phyloP scores from a whole-genome alignment of 2,888 invertebrate species.

The Eilema sororculum region DNA sequence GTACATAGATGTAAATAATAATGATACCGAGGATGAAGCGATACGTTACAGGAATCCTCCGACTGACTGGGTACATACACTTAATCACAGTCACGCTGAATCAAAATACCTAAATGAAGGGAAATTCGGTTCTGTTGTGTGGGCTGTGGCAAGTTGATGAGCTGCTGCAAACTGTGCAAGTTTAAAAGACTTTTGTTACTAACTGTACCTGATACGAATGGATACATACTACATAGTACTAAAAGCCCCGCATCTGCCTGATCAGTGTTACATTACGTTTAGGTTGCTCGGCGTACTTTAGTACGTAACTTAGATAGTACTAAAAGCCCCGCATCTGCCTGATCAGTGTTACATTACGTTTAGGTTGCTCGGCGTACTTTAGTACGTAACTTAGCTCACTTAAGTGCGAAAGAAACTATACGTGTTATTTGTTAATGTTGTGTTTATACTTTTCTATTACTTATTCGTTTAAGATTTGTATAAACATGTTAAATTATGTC shows the following conservation, averaged over 20 bases:
- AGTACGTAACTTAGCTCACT: not conserved
- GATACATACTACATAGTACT: not conserved
- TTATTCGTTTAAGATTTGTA: conserved; percentile 16
- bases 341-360: not conserved
- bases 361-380: not conserved
- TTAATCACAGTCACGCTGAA: too few species aligned
- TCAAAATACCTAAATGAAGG: too few species aligned
- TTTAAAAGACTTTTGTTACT: not conserved
- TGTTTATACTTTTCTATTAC: not conserved
- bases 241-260: not conserved
- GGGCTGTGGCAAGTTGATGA: too few species aligned
- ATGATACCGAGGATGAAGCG: too few species aligned
- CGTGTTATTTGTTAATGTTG: not conserved
- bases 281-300: not conserved
- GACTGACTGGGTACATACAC: too few species aligned
- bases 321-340: too few species aligned
- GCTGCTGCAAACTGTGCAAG: not conserved
- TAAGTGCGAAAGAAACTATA: not conserved
- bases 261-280: not conserved
- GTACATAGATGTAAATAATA: not conserved
- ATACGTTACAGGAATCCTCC: too few species aligned
- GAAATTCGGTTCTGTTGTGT: too few species aligned
- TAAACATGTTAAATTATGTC: conserved; percentile 5
- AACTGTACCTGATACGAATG: not conserved
- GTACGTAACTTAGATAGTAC: not conserved